These are phyloP conservation scores for Drosophila melanogaster DNA, from an alignment of 1,140 invertebrate genomes.

Conservation along the genomic window DNA sequence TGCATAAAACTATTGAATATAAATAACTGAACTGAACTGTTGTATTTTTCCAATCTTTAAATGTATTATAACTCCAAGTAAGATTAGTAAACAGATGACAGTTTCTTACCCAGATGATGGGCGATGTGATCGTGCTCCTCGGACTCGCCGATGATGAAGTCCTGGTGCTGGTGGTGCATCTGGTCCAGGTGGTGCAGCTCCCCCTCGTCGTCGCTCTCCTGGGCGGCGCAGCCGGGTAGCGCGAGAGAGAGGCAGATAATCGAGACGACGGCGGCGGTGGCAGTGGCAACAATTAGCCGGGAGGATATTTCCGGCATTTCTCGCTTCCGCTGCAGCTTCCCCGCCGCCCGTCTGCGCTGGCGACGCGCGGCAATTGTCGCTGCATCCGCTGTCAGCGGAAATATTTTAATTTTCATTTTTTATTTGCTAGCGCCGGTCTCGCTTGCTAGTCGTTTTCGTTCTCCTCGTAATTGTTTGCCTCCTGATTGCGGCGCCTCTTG, in stretches of 20 bases:
- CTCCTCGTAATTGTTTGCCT: slow-evolving; percentile 9
- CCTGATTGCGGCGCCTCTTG: slow-evolving; percentile 17
- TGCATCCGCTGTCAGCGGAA: slow-evolving; percentile 74
- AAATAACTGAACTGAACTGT: no score
- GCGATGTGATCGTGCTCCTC: slow-evolving; percentile 81
- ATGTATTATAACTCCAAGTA: no score
- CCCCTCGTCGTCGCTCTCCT: slow-evolving; percentile 53
- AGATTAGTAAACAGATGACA: no score
- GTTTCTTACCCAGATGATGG: slow-evolving; percentile 69
- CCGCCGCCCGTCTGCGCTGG: slow-evolving; percentile 37
- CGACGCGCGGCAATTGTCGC: slow-evolving; percentile 29
- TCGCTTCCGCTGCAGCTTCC: slow-evolving; percentile 74
- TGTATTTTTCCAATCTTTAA: no score
- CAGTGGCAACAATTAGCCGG: slow-evolving; percentile 81
- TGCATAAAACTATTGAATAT: no score
- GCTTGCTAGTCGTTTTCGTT: not conserved
- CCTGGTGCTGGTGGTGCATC: slow-evolving; percentile 65
- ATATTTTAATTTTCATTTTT: slow-evolving; percentile 79
- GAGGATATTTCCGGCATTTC: slow-evolving; percentile 83
- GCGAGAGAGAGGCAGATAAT: slow-evolving; percentile 46
- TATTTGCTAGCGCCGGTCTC: slow-evolving; percentile 56
- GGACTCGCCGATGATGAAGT: slow-evolving; percentile 73
- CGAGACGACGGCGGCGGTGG: slow-evolving; percentile 52
- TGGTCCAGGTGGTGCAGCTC: slow-evolving; percentile 61
- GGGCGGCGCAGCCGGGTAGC: slow-evolving; percentile 30